Conservation (phyloP, 2,113 vertebrate species). For the Poeciliopsis retropinna region DNA sequence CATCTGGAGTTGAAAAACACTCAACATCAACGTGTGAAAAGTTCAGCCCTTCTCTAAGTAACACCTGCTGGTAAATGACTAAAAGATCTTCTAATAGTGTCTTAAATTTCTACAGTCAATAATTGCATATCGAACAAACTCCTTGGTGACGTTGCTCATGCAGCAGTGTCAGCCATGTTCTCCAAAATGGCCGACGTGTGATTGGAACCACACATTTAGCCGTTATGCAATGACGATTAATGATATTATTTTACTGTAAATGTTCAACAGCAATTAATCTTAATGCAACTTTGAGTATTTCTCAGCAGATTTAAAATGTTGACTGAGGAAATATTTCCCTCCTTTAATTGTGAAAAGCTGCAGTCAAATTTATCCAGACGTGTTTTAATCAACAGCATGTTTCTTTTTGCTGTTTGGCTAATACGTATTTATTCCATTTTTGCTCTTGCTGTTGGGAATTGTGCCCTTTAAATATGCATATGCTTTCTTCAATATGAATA, state of each 20-base stretch:
- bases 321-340: background rate
- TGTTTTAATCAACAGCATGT: constrained; percentile 65
- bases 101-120: background rate
- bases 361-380: constrained; percentile 39
- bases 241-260: background rate
- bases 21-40: too few species aligned
- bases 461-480: constrained; percentile 6
- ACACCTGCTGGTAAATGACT: too few species aligned
- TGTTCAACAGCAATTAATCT: background rate
- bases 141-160: background rate
- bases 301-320: background rate
- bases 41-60: too few species aligned
- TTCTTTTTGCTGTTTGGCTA: constrained; percentile 41
- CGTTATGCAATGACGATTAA: background rate
- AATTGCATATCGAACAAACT: background rate
- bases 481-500: constrained; percentile 1
- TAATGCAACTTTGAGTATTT: background rate
- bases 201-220: background rate
- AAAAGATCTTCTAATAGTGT: too few species aligned
- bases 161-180: background rate
- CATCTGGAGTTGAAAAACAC: too few species aligned
- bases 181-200: background rate
- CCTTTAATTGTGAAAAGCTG: background rate
- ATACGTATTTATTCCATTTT: background rate
- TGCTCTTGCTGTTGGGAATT: background rate